These are phyloP conservation scores for Scaeva pyrastri DNA, from an alignment of 2,888 invertebrate genomes.

Conservation along the genomic window DNA sequence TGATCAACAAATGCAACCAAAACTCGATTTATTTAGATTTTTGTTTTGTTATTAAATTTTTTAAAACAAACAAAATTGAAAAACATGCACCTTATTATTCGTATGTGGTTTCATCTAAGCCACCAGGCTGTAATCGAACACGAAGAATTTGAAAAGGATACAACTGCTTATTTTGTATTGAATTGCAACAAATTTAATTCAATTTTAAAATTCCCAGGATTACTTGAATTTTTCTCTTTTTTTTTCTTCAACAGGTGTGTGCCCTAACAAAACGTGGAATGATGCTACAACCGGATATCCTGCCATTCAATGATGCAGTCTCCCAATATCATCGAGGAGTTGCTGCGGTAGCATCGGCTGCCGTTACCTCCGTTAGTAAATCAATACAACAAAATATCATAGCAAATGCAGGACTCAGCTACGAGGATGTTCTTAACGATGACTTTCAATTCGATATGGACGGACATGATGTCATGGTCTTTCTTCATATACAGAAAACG, in stretches of 20 bases:
- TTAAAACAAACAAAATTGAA: too few species aligned
- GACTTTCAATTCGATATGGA: slow-evolving; percentile 95
- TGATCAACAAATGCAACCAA: too few species aligned
- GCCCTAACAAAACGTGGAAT: slow-evolving; percentile 88
- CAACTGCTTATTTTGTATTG: not conserved
- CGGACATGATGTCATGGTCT: slow-evolving; percentile 99
- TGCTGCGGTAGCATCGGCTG: slow-evolving; percentile 77
- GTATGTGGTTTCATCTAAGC: not conserved
- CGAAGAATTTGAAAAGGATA: not conserved
- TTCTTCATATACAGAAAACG: slow-evolving; percentile 99
- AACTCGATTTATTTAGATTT: too few species aligned
- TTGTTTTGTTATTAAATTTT: too few species aligned
- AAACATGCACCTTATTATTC: too few species aligned
- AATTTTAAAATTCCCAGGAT: slow-evolving; percentile 14
- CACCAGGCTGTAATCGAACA: not conserved
- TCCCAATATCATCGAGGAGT: slow-evolving; percentile 74
- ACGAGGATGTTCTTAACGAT: slow-evolving; percentile 94
- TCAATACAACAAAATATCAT: slow-evolving; percentile 82
- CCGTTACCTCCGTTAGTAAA: slow-evolving; percentile 78
- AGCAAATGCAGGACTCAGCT: slow-evolving; percentile 87
- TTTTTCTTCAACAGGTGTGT: slow-evolving; percentile 86
- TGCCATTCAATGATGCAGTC: slow-evolving; percentile 82
- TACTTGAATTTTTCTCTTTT: slow-evolving; percentile 22
- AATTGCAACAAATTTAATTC: slow-evolving; percentile 43
- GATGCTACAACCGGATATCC: slow-evolving; percentile 85